Base-by-base conservation (phyloP, 2,113 vertebrate species). In the Egretta garzetta region DNA sequence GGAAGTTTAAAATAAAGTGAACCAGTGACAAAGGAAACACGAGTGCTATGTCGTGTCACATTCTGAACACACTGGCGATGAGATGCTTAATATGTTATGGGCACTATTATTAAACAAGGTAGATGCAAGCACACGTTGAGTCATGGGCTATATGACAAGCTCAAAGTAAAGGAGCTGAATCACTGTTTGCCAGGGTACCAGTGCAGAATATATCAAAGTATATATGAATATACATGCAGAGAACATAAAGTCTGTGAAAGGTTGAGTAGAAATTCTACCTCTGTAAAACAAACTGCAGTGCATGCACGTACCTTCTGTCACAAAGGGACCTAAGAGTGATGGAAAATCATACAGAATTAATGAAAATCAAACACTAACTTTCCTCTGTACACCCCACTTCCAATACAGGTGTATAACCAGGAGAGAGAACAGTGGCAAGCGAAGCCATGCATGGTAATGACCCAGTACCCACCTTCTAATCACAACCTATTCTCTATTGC, bases 401-500 rank as follows among this genome's bases (percentile, higher is more conserved):
- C 6, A 6, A 8, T 41, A 20, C 39, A 33, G 89, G 68, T 71
- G 79, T 75, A 4, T 58, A 90, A 63, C 20, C 37, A 27, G 81
- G 93, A 86, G 22, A 39, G 62, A 66, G 88, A 82, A 56, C 53
- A 62, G 83, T 41, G 90, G 79, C 79, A 67, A 55, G 81, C 6
- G 6, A 83, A 73, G 86, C 85, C 52, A 6, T 30, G 95, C 80
- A 21, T 21, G 39, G 79, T 33, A 96, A 97, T 88, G 90, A 88
- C 79, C 79, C 90, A 24, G 52, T 10, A 12, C 55, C 49, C 89
- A 63, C 88, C 70, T 88, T 17, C 91, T 93, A 73, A 96, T 96
- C 96, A 95, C 55, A 45, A 58, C 22, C 89, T 73, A 59, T 97
- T 97, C 79, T 96, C 20, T 86, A 10, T 62, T 83, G 86, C 82